Conservation (phyloP, 2,888 invertebrate species). For the Microdon myrmicae region DNA sequence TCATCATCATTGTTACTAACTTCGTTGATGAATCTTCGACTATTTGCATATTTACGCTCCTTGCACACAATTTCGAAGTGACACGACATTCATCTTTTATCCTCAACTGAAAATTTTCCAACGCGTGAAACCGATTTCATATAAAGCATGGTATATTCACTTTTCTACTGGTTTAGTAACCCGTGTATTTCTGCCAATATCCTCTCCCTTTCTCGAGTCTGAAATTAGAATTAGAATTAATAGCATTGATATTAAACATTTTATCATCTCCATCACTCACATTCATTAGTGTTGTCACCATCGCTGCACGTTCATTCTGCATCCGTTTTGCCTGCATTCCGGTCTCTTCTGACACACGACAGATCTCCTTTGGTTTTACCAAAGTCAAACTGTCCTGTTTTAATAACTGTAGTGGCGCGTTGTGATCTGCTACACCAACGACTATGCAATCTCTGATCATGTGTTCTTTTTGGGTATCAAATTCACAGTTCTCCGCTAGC, state of each 20-base stretch:
- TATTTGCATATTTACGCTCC: too few species aligned
- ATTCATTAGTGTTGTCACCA: neutral
- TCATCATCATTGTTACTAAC: neutral
- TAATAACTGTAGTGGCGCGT: neutral
- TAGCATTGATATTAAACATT: neutral
- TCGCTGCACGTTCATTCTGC: neutral
- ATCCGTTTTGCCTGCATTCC: neutral
- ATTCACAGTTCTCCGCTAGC: neutral
- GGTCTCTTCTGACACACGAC: neutral
- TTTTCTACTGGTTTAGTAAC: neutral
- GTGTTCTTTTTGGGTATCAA: neutral
- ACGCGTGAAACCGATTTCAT: too few species aligned
- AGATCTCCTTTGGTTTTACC: neutral
- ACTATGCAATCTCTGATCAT: slow-evolving; percentile 9
- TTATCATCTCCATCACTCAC: neutral
- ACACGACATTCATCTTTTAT: slow-evolving; percentile 23
- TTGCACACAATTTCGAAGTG: too few species aligned
- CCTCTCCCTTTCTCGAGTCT: neutral
- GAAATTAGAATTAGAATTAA: neutral
- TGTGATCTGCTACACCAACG: neutral
- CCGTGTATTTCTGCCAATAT: neutral
- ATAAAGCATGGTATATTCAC: neutral
- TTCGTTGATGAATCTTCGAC: neutral
- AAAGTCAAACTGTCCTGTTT: neutral
- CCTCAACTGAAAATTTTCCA: slow-evolving; percentile 10